Evolutionary conservation across 2,888 invertebrate genomes (phyloP), one percentile per base, ranked within the genome.

Genomic region (Hecatera dysodea): DNA sequence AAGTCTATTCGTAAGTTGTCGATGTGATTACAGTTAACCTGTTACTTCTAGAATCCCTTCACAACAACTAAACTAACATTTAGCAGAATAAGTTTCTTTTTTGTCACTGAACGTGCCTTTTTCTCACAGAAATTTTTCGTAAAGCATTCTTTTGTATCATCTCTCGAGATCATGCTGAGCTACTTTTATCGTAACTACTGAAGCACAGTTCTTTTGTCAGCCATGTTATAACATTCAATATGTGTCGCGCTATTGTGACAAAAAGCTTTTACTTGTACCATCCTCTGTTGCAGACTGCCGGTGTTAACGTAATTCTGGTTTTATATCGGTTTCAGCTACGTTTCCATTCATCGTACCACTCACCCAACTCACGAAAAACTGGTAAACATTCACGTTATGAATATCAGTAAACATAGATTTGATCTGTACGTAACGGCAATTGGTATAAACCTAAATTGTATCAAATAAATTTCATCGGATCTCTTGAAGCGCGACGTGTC

Each of bases 261-360:
- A 27, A 46, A 72, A 75, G 9, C 67, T 59, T 75, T 72, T 39
- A 57, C 44, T 75, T 44, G 24, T 52, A 36, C 29, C n/a, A 33
- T 46, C 24, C 48, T 55, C 24, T 46, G 29, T n/a, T 46, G 48
- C 33, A 42, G 9, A 53, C 48, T 15, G 39, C 22, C 17, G 19
- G 3, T 44, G n/a, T 27, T 75, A 12, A 50, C 27, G 27, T 50
- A 1, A 44, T 65, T 57, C 22, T 48, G 15, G n/a, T 29, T 39
- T 46, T n/a, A 36, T 15, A 39, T 53, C n/a, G 39, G 33, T 27
- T 12, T 24, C 46, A 69, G 17, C 44, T n/a, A 33, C 11, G 2
- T 29, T 50, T 29, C 11, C n/a, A 63, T 44, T 52, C n/a, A 55
- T 55, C n/a, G 12, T 33, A 44, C 19, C 39, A 39, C 15, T 61